phyloP scores from a whole-genome alignment of 2,113 vertebrate genomes.

The Puntigrus tetrazona region DNA sequence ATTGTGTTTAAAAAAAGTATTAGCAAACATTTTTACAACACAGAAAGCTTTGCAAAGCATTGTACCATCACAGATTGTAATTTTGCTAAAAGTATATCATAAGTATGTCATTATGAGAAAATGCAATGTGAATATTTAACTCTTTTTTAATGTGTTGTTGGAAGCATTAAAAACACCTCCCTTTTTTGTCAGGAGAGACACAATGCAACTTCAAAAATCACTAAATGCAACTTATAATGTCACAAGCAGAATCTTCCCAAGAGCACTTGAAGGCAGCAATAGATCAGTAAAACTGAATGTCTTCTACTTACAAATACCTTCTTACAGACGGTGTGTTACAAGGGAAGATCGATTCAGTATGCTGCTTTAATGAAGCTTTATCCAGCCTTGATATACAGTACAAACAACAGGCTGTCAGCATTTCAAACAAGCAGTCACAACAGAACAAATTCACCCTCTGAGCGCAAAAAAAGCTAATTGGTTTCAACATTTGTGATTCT shows the following conservation, averaged over 20 bases:
- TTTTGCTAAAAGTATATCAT: background rate
- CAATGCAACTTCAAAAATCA: background rate
- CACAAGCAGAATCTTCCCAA: background rate
- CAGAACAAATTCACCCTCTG: background rate
- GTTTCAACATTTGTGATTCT: background rate
- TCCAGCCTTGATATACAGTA: background rate
- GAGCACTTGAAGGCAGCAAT: background rate
- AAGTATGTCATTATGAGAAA: background rate
- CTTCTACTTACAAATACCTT: background rate
- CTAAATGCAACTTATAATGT: background rate
- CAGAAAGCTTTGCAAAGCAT: background rate
- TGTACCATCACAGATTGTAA: background rate
- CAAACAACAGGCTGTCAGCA: background rate
- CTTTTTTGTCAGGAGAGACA: background rate
- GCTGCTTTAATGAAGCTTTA: conserved; percentile 1
- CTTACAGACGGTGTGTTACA: background rate
- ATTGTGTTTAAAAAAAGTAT: no score
- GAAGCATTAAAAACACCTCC: background rate
- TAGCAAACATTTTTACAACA: background rate
- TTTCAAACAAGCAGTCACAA: background rate
- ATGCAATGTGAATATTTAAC: background rate
- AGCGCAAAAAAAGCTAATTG: background rate
- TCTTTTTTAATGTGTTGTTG: background rate
- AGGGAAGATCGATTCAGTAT: background rate
- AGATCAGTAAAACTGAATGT: background rate